Base-by-base conservation (phyloP, 2,888 invertebrate genomes). In the Pegoplata infirma region DNA sequence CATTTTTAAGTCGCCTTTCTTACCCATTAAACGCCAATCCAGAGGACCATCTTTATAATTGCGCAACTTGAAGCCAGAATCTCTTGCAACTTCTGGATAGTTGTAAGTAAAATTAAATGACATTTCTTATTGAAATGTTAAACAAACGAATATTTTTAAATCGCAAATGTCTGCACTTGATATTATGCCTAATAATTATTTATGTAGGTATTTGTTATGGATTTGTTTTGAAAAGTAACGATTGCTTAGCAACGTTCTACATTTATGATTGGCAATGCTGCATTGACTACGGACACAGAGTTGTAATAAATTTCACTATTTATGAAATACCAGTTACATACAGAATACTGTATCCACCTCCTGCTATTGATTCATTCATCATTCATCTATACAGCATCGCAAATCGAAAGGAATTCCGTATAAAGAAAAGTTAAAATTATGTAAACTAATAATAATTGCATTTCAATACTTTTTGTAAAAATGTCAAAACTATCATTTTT, bases 21-120 rank as follows among this genome's bases (percentile, higher is more conserved):
- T 83, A 89, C 89, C 88, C 82, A 89, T 84, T 16, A 85, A 77
- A 14, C 88, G 85, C 89, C 89, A 89, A 63, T 89, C 89, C 32
- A 89, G 56, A 1, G 85, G 84, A 0, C 88, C 89, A 71, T 89
- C 87, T 28, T 84, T 84, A 55, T 83, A 86, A 53, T 85, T 86
- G 0, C 85, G 84, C 49, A 89, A 77, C 68, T 85, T 86, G 63
- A 89, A 89, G 14, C 90, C 89, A 14, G 87, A 84, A 1, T 88
- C 88, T 14, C 89, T 84, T 58, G 89, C 89, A 49, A 89, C 82
- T 80, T 89, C 84, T 5, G 89, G 86, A 82, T 87, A 89, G 64
- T 89, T 86, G 64, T 84, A 84, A 66, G 84, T 85, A 71, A 82
- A 84, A 21, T 77, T 75, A 46, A 80, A 80, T 12, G 84, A 69